phyloP scores from a whole-genome alignment of 2,888 invertebrate genomes.

The Machimus atricapillus region DNA sequence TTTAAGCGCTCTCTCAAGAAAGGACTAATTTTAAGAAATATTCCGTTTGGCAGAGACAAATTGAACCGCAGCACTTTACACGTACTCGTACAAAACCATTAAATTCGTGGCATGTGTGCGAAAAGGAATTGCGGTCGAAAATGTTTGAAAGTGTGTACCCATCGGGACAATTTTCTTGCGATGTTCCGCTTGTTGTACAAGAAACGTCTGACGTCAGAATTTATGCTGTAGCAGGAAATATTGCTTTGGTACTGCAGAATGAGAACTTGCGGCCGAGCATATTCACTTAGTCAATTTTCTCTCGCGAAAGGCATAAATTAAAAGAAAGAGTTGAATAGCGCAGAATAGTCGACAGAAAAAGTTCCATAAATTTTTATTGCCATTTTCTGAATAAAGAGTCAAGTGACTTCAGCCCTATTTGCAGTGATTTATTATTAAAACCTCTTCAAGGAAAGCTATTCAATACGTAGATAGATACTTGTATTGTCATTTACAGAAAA shows the following conservation, averaged over 20 bases:
- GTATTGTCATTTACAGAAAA: too few species aligned
- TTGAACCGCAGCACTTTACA: slow-evolving; percentile 36
- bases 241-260: not conserved
- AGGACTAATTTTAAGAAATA: slow-evolving; percentile 37
- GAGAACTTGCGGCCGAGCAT: slow-evolving; percentile 12
- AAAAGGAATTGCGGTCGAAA: slow-evolving; percentile 32
- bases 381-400: not conserved
- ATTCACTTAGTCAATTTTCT: slow-evolving; percentile 21
- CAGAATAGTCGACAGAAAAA: not conserved
- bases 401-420: too few species aligned
- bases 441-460: too few species aligned
- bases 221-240: slow-evolving; percentile 14
- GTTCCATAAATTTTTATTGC: not conserved
- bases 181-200: slow-evolving; percentile 28
- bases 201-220: slow-evolving; percentile 23
- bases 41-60: slow-evolving; percentile 32
- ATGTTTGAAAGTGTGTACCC: slow-evolving; percentile 14
- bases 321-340: not conserved
- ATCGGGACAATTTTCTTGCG: slow-evolving; percentile 27
- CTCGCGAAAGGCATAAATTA: slow-evolving; percentile 20
- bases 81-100: slow-evolving; percentile 8
- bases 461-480: too few species aligned
- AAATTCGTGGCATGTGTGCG: slow-evolving; percentile 30
- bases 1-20: slow-evolving; percentile 8
- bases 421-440: too few species aligned